phyloP scores from a whole-genome alignment of 2,797 vertebrate species.

The Holocentrus rufus region DNA sequence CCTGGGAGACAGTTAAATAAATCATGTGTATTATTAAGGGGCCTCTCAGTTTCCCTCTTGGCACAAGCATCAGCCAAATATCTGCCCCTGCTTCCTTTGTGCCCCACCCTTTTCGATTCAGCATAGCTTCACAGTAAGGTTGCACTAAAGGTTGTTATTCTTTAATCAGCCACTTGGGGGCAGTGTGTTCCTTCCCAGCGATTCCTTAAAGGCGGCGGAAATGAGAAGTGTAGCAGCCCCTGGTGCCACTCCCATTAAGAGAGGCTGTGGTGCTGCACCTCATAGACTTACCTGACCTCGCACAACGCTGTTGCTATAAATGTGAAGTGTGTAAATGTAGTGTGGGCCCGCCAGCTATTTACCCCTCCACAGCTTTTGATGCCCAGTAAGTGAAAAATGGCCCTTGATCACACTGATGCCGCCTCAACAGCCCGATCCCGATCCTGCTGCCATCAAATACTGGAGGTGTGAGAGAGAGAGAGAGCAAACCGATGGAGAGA shows the following conservation, averaged over 20 bases:
- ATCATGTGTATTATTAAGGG: slow-evolving; percentile 5
- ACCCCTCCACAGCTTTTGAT: not conserved
- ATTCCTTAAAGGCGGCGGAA: not conserved
- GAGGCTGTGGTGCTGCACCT: slow-evolving; percentile 8
- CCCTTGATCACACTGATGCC: not conserved
- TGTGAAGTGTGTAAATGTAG: slow-evolving; percentile 3
- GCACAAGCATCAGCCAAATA: not conserved
- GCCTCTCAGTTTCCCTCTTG: not conserved
- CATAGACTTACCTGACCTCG: slow-evolving; percentile 25
- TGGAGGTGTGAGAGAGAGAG: not conserved
- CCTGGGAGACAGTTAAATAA: not conserved
- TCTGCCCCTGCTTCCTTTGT: slow-evolving; percentile 4
- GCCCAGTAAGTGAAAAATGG: not conserved
- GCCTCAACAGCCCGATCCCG: not conserved
- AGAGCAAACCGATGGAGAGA: slow-evolving; percentile 42
- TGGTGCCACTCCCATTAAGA: slow-evolving; percentile 69
- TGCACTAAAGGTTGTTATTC: slow-evolving; percentile 3
- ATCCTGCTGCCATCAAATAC: not conserved
- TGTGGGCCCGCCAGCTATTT: not conserved
- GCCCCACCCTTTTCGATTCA: slow-evolving; percentile 19
- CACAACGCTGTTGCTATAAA: not conserved
- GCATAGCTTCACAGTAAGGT: slow-evolving; percentile 5
- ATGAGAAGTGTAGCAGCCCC: not conserved
- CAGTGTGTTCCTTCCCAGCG: slow-evolving; percentile 59
- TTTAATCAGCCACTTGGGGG: slow-evolving; percentile 49